Conservation (phyloP, 2,888 invertebrate genomes). For the Tipula lateralis region DNA sequence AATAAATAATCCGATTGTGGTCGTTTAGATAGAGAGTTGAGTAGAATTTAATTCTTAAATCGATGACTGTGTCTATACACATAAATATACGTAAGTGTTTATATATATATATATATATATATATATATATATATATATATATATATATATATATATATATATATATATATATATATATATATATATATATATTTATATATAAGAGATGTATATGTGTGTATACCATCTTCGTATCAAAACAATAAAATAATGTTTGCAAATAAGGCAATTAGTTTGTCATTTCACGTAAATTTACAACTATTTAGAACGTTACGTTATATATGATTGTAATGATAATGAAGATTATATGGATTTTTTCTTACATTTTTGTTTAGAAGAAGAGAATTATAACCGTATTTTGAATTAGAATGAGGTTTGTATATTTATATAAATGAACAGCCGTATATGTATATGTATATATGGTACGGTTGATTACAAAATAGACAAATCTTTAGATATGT, state of each 20-base stretch:
- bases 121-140: not conserved
- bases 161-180: not conserved
- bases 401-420: not conserved
- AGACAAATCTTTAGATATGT: not conserved
- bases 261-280: conserved; percentile 24
- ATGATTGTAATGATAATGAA: conserved; percentile 5
- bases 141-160: not conserved
- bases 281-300: conserved; percentile 14
- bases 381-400: not conserved
- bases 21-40: not conserved
- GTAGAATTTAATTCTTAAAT: not conserved
- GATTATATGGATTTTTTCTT: conserved; percentile 4
- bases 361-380: not conserved
- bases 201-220: not conserved
- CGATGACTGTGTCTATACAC: not conserved
- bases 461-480: not conserved
- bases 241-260: conserved; percentile 7
- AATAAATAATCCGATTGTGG: not conserved
- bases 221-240: not conserved
- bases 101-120: not conserved
- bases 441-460: not conserved
- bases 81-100: not conserved
- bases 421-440: not conserved
- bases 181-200: not conserved
- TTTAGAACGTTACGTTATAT: not conserved